Base-by-base conservation (phyloP, 2,888 invertebrate species). In the Cerceris rybyensis region DNA sequence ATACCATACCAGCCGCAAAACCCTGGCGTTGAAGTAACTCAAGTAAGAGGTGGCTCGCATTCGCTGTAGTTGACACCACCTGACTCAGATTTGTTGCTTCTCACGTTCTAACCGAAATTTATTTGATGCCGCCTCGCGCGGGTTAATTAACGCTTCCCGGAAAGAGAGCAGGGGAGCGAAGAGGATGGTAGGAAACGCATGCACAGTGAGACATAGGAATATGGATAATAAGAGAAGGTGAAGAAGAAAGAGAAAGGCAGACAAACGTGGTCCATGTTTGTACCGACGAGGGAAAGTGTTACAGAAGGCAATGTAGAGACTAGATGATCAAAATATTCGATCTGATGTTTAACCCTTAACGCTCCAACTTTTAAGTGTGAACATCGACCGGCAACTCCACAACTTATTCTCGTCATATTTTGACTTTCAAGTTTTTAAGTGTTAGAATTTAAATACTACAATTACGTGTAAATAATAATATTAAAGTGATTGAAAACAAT, bases 61-160 rank as follows among this genome's bases (percentile, higher is more conserved):
- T 88, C 84, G 83, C 86, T 86, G 82, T 86, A 88, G 91, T 90
- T 90, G 91, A 92, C 91, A 90, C 91, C 91, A 90, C 88, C 92
- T 90, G 92, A 91, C 91, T 92, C 91, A 90, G 91, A 92, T 92
- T 92, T 91, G 92, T 91, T 91, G 91, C 91, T 92, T 91, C 91
- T 91, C 92, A 91, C 91, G 90, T 91, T 91, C 90, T 91, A 91
- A 91, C 91, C 91, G 88, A 92, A 91, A 92, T 92, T 92, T 91
- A 92, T 92, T 92, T 91, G 90, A 91, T 90, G 89, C 89, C 84
- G 87, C 87, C 83, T 85, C 87, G 87, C 87, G 87, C 85, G 87
- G 90, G 88, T 91, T 91, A 91, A 91, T 91, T 91, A 91, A 91
- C 90, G 88, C 88, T 70, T 70, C 68, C 65, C 75, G 71, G 67